Conservation (phyloP, 2,888 invertebrate species). For the Gibbula magus region DNA sequence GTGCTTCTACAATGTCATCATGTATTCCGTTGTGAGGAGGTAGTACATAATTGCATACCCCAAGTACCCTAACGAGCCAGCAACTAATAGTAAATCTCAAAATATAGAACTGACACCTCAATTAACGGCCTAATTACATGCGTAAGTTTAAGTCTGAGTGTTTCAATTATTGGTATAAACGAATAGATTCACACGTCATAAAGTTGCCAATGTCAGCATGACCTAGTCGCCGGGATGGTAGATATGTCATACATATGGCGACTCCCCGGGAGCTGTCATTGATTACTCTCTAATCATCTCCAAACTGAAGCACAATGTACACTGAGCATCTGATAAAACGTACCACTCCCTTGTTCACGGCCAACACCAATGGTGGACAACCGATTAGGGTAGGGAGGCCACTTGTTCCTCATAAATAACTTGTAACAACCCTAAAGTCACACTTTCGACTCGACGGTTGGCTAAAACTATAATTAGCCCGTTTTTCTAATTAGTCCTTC, state of each 20-base stretch:
- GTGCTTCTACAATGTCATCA: too few relatives aligned
- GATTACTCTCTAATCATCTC: not conserved
- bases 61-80: too few relatives aligned
- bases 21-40: too few relatives aligned
- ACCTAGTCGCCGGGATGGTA: not conserved
- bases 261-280: not conserved
- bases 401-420: not conserved
- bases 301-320: not conserved
- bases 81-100: too few relatives aligned
- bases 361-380: not conserved
- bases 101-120: too few relatives aligned
- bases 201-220: not conserved
- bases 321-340: conserved; percentile 13
- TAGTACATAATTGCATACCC: too few relatives aligned
- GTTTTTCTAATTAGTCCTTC: conserved; percentile 20
- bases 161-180: too few relatives aligned
- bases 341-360: not conserved
- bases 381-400: not conserved
- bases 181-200: not conserved
- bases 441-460: not conserved
- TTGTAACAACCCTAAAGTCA: not conserved
- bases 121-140: too few relatives aligned
- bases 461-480: conserved; percentile 5
- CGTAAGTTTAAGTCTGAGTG: too few relatives aligned
- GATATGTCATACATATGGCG: not conserved